Conservation (phyloP, 2,113 vertebrate genomes). For the Cepphus grylle region DNA sequence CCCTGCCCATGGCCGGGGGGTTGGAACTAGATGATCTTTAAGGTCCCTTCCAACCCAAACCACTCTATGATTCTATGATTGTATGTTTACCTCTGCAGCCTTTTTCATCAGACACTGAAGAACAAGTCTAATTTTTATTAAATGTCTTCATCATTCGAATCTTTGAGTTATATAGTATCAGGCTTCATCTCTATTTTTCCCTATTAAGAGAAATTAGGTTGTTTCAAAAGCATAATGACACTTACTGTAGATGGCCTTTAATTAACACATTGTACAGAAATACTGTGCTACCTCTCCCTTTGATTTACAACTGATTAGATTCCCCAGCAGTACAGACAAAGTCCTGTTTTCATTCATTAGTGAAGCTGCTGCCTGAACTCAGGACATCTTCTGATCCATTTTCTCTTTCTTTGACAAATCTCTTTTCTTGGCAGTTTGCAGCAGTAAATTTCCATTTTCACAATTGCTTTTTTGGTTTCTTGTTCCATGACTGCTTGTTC, state of each 20-base stretch:
- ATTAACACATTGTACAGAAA: background rate
- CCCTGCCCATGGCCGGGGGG: background rate
- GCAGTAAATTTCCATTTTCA: background rate
- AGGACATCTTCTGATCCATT: background rate
- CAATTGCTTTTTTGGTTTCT: slow-evolving; percentile 24
- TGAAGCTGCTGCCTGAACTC: background rate
- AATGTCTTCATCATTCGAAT: background rate
- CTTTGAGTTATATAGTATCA: background rate
- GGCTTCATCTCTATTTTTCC: background rate
- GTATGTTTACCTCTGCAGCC: background rate
- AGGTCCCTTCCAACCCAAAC: background rate
- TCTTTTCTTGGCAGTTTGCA: background rate
- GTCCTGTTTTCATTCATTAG: background rate
- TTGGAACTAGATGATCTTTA: background rate
- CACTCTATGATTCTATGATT: background rate
- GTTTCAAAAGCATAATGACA: background rate
- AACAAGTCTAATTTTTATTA: background rate
- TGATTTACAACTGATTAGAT: background rate
- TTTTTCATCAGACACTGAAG: background rate
- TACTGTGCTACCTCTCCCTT: background rate
- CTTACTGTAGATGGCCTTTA: background rate
- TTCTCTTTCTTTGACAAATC: background rate
- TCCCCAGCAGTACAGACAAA: background rate
- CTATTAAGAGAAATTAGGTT: background rate
- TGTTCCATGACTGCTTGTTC: background rate